phyloP scores from a whole-genome alignment of 2,888 invertebrate genomes.

The Drosophila bunnanda region DNA sequence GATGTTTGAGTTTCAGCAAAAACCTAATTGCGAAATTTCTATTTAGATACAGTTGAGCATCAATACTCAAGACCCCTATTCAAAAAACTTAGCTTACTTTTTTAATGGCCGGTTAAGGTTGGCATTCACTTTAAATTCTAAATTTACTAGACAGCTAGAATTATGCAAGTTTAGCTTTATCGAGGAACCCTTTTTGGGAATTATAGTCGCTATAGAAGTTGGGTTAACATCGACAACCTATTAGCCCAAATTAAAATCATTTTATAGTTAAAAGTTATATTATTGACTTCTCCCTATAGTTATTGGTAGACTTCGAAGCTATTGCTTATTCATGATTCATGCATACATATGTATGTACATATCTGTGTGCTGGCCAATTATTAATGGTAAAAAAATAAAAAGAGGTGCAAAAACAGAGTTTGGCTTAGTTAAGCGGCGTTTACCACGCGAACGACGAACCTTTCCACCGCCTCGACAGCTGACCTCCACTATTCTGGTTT shows the following conservation, averaged over 20 bases:
- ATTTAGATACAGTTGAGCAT: neutral
- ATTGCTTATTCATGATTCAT: constrained; percentile 37
- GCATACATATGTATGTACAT: constrained; percentile 27
- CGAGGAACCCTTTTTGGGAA: no score
- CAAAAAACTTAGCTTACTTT: no score
- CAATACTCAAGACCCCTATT: no score
- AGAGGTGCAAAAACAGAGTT: constrained; percentile 11
- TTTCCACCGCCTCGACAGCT: constrained; percentile 53
- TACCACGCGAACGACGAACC: constrained; percentile 56
- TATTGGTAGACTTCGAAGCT: neutral
- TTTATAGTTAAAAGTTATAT: neutral
- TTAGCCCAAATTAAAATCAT: no score
- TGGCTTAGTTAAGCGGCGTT: constrained; percentile 25
- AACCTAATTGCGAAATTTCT: neutral
- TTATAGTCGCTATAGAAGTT: no score
- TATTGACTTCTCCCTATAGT: neutral
- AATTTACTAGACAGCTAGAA: no score
- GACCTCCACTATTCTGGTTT: constrained; percentile 66
- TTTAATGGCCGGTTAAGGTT: no score
- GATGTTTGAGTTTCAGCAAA: neutral
- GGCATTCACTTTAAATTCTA: no score
- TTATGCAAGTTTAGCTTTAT: no score
- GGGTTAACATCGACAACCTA: no score
- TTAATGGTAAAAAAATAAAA: constrained; percentile 25
- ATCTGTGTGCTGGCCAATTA: constrained; percentile 27